Percentiles rank a stretch among this genome's conserved stretches.
Evolutionary conservation across 1,140 invertebrate genomes (phyloP).

Genomic region (Oncopodura yosiiana): DNA sequence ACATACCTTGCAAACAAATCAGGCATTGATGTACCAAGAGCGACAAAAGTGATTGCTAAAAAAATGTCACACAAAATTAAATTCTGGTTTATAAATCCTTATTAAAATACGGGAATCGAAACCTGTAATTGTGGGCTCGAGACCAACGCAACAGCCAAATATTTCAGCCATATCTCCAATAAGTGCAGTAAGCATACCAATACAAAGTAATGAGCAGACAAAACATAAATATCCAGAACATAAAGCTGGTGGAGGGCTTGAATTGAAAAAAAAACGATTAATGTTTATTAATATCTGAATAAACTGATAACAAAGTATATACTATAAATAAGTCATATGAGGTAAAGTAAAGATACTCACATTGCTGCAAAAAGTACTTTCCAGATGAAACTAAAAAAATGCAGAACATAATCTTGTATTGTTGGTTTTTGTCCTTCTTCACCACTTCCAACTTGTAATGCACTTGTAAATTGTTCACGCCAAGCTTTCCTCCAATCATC

Average conservation of each 20-base stretch:
- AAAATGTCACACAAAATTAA: slow-evolving; percentile 23
- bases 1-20: slow-evolving; percentile 58
- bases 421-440: slow-evolving; percentile 51
- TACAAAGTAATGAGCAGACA: slow-evolving; percentile 45
- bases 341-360: too few species aligned
- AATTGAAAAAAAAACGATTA: too few species aligned
- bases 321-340: too few species aligned
- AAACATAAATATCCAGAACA: slow-evolving; percentile 54
- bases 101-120: slow-evolving; percentile 12
- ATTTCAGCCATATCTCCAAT: slow-evolving; percentile 52
- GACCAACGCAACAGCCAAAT: slow-evolving; percentile 52
- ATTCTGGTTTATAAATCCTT: neutral
- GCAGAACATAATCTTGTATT: slow-evolving; percentile 50
- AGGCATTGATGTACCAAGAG: slow-evolving; percentile 58
- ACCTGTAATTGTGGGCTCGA: slow-evolving; percentile 50
- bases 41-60: slow-evolving; percentile 57
- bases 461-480: slow-evolving; percentile 48
- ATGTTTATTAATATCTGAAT: too few species aligned
- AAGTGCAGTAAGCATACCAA: slow-evolving; percentile 52
- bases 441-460: slow-evolving; percentile 55
- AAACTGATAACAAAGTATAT: too few species aligned
- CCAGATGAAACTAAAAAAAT: slow-evolving; percentile 58
- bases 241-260: slow-evolving; percentile 50
- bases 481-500: slow-evolving; percentile 47
- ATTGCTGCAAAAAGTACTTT: slow-evolving; percentile 36